These are phyloP conservation scores for Lathamus discolor DNA, from an alignment of 2,113 vertebrate species.

Conservation along the genomic window DNA sequence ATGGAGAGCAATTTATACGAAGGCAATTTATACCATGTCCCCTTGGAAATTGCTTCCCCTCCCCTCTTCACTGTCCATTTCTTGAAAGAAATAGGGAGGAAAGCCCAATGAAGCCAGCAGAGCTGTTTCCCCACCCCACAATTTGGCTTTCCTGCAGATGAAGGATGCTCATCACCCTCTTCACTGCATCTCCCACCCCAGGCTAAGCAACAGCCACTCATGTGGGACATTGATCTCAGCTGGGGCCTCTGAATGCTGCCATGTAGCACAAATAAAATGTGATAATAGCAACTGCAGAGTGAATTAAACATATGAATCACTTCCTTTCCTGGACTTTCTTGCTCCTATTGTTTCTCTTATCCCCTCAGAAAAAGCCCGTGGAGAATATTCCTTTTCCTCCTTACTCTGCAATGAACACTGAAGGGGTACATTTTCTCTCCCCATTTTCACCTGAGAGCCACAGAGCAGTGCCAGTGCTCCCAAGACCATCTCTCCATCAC, in stretches of 20 bases:
- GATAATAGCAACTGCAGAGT: background rate
- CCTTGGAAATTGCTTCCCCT: background rate
- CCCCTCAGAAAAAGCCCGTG: background rate
- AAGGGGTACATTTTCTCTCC: background rate
- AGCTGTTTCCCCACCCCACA: background rate
- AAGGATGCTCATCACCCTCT: background rate
- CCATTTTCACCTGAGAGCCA: background rate
- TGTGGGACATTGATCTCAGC: background rate
- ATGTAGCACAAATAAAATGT: background rate
- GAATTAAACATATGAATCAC: conserved; percentile 57
- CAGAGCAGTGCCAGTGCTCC: background rate
- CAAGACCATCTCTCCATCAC: background rate
- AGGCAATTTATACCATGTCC: background rate
- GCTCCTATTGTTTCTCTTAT: background rate
- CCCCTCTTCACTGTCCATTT: background rate
- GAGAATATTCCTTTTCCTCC: background rate
- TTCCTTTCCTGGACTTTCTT: conserved; percentile 4
- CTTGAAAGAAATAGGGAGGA: background rate
- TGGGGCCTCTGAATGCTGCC: background rate
- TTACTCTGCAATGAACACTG: accelerated
- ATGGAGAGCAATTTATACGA: background rate
- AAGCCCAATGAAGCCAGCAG: background rate
- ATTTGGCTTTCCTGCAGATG: background rate
- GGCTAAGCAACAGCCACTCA: background rate
- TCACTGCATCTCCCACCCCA: background rate